phyloP scores from a whole-genome alignment of 2,888 invertebrate genomes.

The Lycaena phlaeas region DNA sequence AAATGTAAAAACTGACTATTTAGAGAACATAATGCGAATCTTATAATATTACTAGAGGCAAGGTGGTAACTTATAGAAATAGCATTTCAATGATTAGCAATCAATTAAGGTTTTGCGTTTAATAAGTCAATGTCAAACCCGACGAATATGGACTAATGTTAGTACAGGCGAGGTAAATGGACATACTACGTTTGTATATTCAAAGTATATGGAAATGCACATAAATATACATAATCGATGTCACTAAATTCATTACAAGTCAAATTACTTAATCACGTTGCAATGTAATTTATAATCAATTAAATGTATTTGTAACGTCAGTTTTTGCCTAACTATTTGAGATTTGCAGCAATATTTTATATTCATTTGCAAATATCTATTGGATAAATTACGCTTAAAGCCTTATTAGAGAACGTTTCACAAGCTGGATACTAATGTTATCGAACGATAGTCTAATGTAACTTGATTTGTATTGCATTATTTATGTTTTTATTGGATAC shows the following conservation, averaged over 20 bases:
- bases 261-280: slow-evolving; percentile 13
- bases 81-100: too few relatives aligned
- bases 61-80: too few relatives aligned
- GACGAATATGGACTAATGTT: too few relatives aligned
- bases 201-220: slow-evolving; percentile 4
- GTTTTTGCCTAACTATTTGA: slow-evolving; percentile 20
- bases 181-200: not conserved
- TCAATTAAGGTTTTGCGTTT: too few relatives aligned
- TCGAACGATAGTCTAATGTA: slow-evolving; percentile 1
- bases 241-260: slow-evolving; percentile 2
- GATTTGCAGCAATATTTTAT: slow-evolving; percentile 12
- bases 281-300: slow-evolving; percentile 23
- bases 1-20: too few relatives aligned
- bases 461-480: slow-evolving; percentile 3
- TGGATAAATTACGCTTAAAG: slow-evolving; percentile 8
- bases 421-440: slow-evolving; percentile 2
- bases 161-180: too few relatives aligned
- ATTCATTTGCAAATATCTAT: slow-evolving; percentile 11
- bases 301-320: slow-evolving; percentile 20
- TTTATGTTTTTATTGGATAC: not conserved
- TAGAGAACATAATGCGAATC: too few relatives aligned
- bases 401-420: slow-evolving; percentile 6
- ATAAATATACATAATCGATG: not conserved
- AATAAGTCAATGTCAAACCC: too few relatives aligned
- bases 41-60: too few relatives aligned